Evolutionary conservation across 2,888 invertebrate species (phyloP).

Genomic region (Hololepta plana): DNA sequence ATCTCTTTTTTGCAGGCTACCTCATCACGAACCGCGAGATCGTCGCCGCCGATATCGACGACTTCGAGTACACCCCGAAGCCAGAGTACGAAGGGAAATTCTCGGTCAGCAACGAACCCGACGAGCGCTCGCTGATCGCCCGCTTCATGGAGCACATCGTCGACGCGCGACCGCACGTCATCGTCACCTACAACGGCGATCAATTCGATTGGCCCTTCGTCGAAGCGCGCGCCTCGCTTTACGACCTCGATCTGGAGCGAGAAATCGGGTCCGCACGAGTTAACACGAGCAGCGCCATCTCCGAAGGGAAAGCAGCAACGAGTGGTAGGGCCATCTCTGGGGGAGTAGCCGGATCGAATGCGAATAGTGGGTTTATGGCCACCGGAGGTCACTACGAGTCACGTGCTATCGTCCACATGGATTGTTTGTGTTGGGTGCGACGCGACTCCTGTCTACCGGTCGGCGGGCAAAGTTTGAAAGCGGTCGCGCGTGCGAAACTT

Average conservation of each 20-base stretch:
- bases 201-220: slow-evolving; percentile 99
- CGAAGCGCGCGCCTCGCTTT: slow-evolving; percentile 77
- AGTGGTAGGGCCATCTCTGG: too few relatives aligned
- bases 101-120: slow-evolving; percentile 79
- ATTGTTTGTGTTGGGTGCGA: slow-evolving; percentile 93
- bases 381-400: slow-evolving; percentile 79
- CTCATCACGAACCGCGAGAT: slow-evolving; percentile 96
- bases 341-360: slow-evolving; percentile 30
- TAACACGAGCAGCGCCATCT: too few relatives aligned
- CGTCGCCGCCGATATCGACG: slow-evolving; percentile 80
- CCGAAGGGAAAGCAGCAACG: too few relatives aligned
- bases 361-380: too few relatives aligned
- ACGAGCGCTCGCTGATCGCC: slow-evolving; percentile 66
- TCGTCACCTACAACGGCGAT: slow-evolving; percentile 81
- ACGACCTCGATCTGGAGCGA: slow-evolving; percentile 79
- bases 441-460: slow-evolving; percentile 97
- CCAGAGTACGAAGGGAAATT: slow-evolving; percentile 96
- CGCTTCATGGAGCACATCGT: slow-evolving; percentile 92
- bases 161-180: slow-evolving; percentile 76
- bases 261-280: slow-evolving; percentile 72
- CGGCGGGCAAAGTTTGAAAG: slow-evolving; percentile 93
- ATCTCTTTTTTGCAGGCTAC: slow-evolving; percentile 49
- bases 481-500: slow-evolving; percentile 88
- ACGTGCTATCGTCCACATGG: slow-evolving; percentile 90
- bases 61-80: slow-evolving; percentile 96